Evolutionary conservation across 2,113 vertebrate species (phyloP), one percentile per base, ranked within the genome.

Genomic region (Nyctereutes procyonoides): DNA sequence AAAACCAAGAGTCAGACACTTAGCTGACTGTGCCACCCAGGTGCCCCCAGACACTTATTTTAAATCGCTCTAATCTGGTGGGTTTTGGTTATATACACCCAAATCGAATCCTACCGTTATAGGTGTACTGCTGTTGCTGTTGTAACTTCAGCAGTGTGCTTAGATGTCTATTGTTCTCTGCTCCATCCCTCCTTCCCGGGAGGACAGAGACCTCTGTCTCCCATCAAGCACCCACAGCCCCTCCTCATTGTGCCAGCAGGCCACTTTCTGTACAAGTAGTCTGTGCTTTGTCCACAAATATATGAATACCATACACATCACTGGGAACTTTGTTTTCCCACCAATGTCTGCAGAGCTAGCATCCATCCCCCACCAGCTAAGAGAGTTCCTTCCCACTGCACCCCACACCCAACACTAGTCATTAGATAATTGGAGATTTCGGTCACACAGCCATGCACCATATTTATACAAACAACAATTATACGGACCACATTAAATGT

Each of bases 291-390:
- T 35, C 32, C n/a, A n/a, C 32, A n/a, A 24, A 24, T n/a, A 58
- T 7, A 16, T 5, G 22, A 24, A 24, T 20, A 24, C 35, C 71
- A 26, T 17, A 24, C 0, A 11, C 35, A 73, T 3, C 11, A 0
- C 35, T 24, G 22, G 1, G 13, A 32, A 30, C 11, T 22, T 73
- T 24, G 20, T 24, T 38, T 43, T 38, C 20, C 11, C 12, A 24
- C 10, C 11, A 5, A 22, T 3, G 71, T 24, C 71, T 6, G 20
- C 35, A 14, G 71, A 73, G 71, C 71, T 0, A 24, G 71, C 35
- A 13, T 3, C 71, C 20, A 13, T 19, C 19, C 19, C 73, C 26
- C 48, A 16, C 48, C 48, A 53, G 74, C 15, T 32, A 17, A 32
- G 74, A 53, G 30, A 53, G 13, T 51, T 77, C 11, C 77, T 48